A percentile compares a stretch with the other conserved stretches of the same genome.
Evolutionary conservation across 2,113 vertebrate species (phyloP).

Genomic region (Pitta sordida): DNA sequence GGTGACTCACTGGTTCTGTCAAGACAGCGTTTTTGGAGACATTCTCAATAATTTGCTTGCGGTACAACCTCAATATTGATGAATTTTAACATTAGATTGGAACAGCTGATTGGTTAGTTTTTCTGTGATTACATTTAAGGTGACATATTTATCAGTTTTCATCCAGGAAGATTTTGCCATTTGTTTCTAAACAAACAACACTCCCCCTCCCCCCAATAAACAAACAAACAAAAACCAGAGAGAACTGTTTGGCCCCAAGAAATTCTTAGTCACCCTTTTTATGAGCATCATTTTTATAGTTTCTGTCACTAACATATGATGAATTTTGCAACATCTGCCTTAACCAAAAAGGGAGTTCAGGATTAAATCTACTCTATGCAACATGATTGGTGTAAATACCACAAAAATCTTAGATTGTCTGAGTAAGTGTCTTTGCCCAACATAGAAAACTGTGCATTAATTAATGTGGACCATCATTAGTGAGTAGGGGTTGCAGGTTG

Average conservation of each 20-base stretch:
- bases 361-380: neutral
- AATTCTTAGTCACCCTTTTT: neutral
- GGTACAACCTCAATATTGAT: neutral
- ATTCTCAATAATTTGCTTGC: neutral
- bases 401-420: neutral
- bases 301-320: fast-evolving
- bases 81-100: neutral
- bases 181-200: neutral
- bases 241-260: neutral
- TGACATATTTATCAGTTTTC: neutral
- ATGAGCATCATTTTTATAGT: neutral
- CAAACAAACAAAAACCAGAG: neutral
- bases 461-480: neutral
- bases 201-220: neutral
- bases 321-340: neutral
- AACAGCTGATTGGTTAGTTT: neutral
- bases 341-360: neutral
- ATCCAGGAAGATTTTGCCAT: neutral
- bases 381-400: neutral
- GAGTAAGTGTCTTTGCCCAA: neutral
- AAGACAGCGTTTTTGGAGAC: neutral
- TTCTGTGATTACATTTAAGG: neutral
- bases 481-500: neutral
- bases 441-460: neutral
- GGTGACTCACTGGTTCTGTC: neutral